Conservation (phyloP, 2,888 invertebrate species). For the Alitta virens region DNA sequence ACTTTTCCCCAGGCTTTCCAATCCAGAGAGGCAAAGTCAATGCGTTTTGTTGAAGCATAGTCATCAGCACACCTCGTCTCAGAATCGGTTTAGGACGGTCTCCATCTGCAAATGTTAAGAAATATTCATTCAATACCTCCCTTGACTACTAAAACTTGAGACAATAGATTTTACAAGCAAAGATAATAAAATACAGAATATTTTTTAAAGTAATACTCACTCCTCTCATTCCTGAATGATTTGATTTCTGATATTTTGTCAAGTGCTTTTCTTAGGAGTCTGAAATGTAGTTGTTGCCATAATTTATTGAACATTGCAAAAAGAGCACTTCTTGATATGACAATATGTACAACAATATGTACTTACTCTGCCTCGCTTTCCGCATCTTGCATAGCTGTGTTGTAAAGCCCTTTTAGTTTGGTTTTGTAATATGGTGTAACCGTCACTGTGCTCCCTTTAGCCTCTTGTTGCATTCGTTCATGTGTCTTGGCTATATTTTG, state of each 20-base stretch:
- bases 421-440: slow-evolving; percentile 61
- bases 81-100: slow-evolving; percentile 75
- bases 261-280: slow-evolving; percentile 74
- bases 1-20: slow-evolving; percentile 72
- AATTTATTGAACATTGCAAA: too few relatives aligned
- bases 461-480: slow-evolving; percentile 62
- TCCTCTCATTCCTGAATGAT: slow-evolving; percentile 80
- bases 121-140: too few relatives aligned
- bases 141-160: too few relatives aligned
- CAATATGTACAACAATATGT: too few relatives aligned
- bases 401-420: slow-evolving; percentile 78
- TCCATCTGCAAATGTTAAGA: slow-evolving; percentile 12
- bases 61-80: slow-evolving; percentile 90
- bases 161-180: slow-evolving; percentile 1
- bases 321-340: too few relatives aligned
- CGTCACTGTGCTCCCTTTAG: slow-evolving; percentile 44
- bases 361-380: slow-evolving; percentile 75
- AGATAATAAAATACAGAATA: too few relatives aligned
- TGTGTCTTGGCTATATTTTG: slow-evolving; percentile 76
- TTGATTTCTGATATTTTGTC: slow-evolving; percentile 87
- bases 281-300: slow-evolving; percentile 26
- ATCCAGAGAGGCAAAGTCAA: slow-evolving; percentile 91
- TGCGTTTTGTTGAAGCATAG: slow-evolving; percentile 88
- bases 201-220: slow-evolving; percentile 61
- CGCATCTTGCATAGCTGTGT: slow-evolving; percentile 76